phyloP scores from a whole-genome alignment of 2,888 invertebrate genomes.

The Metacarcinus magister region DNA sequence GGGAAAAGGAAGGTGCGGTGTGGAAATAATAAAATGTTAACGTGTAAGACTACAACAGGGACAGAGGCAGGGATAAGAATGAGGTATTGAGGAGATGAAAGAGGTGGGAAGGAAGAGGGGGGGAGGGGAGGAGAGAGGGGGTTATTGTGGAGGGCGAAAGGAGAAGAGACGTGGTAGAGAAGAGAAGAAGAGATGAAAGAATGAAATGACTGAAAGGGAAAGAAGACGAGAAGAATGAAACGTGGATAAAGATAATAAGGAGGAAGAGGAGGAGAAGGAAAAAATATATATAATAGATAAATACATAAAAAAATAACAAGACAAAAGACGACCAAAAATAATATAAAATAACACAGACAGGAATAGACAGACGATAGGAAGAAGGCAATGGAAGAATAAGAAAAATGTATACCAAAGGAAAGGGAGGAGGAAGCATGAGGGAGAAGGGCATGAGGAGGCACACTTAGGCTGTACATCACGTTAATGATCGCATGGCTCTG shows the following conservation, averaged over 20 bases:
- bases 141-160: constrained; percentile 7
- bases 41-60: constrained; percentile 1
- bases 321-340: not conserved
- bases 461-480: not conserved
- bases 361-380: not conserved
- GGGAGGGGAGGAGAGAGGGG: not conserved
- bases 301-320: not conserved
- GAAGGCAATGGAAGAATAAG: not conserved
- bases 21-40: constrained; percentile 17
- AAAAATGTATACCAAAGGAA: not conserved
- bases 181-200: not conserved
- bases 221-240: not conserved
- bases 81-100: constrained; percentile 33
- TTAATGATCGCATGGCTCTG: not conserved
- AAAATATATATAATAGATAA: not conserved
- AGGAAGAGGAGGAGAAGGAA: not conserved
- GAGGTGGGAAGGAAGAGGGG: not conserved
- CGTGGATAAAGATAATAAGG: not conserved
- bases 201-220: not conserved
- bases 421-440: not conserved
- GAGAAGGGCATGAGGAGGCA: not conserved
- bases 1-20: not conserved
- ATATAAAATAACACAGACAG: not conserved
- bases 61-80: constrained; percentile 33
- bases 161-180: not conserved